Evolutionary conservation across 2,797 vertebrate genomes (phyloP), one percentile per base, ranked within the genome.

Genomic region (Sarcoramphus papa): DNA sequence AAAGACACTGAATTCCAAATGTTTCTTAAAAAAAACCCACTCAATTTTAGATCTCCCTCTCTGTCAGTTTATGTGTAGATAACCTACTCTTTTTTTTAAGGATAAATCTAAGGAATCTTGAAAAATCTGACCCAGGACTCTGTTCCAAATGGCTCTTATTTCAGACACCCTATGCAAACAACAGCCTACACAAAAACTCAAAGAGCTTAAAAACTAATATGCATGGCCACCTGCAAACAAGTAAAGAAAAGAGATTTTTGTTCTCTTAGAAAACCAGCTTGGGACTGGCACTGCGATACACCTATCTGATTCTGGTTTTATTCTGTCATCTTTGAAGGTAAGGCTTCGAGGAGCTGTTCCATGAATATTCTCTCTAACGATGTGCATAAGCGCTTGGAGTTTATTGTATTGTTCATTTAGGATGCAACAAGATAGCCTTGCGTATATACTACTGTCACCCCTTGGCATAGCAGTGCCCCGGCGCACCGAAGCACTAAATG

Each of bases 341-440:
- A 67, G 21, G 28, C 18, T 90, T 60, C 57, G 79, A 62, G 16
- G 28, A 84, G 21, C 60, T 86, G 56, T 48, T 59, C 64, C 54
- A 51, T 23, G 53, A 70, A 27, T 62, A 54, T 54, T 13, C 12
- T 53, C 23, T 54, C 23, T 37, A 89, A 69, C 2, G 3, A 76
- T 0, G 2, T 16, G 45, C 40, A 45, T 9, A 59, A 89, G 19
- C 0, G 0, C 41, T 79, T 48, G 16, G 47, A 88, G 72, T 54
- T 81, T 31, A 63, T 41, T 30, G 6, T 20, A 14, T 28, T 19
- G 10, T 31, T 74, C 62, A 54, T 3, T 27, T 14, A 20, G 69
- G 79, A 81, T 60, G 73, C 45, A 90, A 65, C 24, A 51, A 73
- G 31, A 91, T 37, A 69, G 25, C 48, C 33, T 70, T 85, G 59